A percentile compares a stretch with the other conserved stretches of the same genome.
Evolutionary conservation across 2,797 vertebrate species (phyloP).

Genomic region (Odontamblyopus lacepedii): DNA sequence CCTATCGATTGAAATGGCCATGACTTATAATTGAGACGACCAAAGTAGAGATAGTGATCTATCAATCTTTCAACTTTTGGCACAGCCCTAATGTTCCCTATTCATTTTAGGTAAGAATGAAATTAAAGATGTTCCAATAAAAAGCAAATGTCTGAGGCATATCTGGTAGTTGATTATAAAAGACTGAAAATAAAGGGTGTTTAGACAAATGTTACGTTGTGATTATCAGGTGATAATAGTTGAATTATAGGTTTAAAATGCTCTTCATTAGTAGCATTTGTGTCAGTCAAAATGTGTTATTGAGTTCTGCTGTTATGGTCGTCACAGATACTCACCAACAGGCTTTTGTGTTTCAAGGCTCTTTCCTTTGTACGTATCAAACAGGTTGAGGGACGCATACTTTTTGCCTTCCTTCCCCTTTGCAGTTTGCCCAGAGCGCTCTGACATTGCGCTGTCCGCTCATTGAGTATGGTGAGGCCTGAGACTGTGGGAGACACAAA

Average conservation of each 20-base stretch:
- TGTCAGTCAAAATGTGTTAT: background rate
- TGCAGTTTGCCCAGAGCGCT: conserved; percentile 99
- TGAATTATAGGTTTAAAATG: background rate
- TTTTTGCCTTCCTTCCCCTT: conserved; percentile 99
- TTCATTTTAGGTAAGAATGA: no score
- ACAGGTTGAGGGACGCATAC: conserved; percentile 98
- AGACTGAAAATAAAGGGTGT: no score
- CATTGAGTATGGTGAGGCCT: conserved; percentile 98
- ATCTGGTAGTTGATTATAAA: no score
- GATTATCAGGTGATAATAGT: background rate
- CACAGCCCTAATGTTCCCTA: no score
- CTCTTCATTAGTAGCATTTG: background rate
- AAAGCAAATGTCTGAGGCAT: no score
- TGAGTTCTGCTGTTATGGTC: background rate
- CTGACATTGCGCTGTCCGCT: conserved; percentile 99
- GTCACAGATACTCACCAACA: conserved; percentile 81
- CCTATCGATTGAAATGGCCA: no score
- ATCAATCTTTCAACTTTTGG: no score
- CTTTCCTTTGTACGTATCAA: conserved; percentile 99
- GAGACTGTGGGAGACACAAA: conserved; percentile 72
- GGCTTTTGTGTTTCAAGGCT: conserved; percentile 98
- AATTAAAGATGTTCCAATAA: no score
- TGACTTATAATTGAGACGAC: no score
- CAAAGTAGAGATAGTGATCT: no score
- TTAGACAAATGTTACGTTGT: no score